These are phyloP conservation scores for Sicus ferrugineus DNA, from an alignment of 2,888 invertebrate species.

Conservation along the genomic window DNA sequence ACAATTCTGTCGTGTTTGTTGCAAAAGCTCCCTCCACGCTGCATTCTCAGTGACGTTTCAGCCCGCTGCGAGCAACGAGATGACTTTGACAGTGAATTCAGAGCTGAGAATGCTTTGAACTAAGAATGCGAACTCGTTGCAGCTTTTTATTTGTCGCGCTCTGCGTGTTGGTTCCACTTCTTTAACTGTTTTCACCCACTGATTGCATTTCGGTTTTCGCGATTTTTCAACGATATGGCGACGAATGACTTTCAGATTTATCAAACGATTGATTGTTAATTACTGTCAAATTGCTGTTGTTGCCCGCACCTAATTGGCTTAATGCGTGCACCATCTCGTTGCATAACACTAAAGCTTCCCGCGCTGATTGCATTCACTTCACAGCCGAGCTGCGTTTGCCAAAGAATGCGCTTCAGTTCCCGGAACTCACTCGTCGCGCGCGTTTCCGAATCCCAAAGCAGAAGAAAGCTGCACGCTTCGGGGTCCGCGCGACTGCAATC, in stretches of 20 bases:
- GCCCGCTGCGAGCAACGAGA: constrained; percentile 11
- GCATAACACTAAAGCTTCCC: background rate
- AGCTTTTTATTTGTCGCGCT: background rate
- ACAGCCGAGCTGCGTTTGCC: background rate
- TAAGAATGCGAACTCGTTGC: background rate
- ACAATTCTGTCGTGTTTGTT: constrained; percentile 38
- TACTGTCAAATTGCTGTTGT: background rate
- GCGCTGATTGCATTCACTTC: background rate
- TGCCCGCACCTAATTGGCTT: background rate
- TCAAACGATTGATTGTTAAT: too few species aligned
- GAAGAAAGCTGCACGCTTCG: background rate
- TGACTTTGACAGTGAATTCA: constrained; percentile 52
- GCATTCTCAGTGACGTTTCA: constrained; percentile 40
- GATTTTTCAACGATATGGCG: too few species aligned
- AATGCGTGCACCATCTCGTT: background rate
- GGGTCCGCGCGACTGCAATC: background rate
- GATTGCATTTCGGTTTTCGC: too few species aligned
- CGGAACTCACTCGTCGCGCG: background rate
- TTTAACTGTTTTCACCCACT: too few species aligned
- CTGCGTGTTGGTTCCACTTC: background rate
- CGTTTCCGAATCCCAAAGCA: too few species aligned
- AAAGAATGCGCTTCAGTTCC: background rate
- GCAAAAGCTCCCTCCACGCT: constrained; percentile 30
- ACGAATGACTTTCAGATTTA: too few species aligned
- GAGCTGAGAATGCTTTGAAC: background rate